Evolutionary conservation across 2,113 vertebrate species (phyloP), one percentile per base, ranked within the genome.

Genomic region (Ameiurus melas): DNA sequence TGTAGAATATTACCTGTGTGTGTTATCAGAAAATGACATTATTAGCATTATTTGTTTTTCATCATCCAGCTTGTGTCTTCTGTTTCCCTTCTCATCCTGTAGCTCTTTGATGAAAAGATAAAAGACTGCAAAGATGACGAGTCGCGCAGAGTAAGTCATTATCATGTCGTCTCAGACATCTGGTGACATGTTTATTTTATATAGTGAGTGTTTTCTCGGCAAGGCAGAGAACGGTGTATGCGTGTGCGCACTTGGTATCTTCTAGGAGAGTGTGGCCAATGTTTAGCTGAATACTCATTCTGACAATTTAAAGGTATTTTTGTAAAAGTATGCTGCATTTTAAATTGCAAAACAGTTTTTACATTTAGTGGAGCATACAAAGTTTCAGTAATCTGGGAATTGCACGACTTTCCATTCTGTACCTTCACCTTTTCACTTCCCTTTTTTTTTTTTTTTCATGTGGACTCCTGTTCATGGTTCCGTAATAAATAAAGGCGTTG

Each of bases 21-120:
- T 55, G 30, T 25, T 39, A 57, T 19, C 8, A 58, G 2, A 64
- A 22, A 47, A 25, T 22, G 51, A 13, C 17, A 2, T 20, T 36
- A 20, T 60, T 81, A 17, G 8, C 58, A 66, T 36, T 36, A 36
- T 81, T 55, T 84, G 27, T 83, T 55, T 62, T 77, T 51, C 17
- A n/a, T 78, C 30, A 58, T 17, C 22, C 8, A 19, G 4, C 0
- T 81, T 47, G 47, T 75, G 3, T 85, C 19, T 58, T 47, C 20
- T 87, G 16, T 57, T 5, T 33, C 33, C 75, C 1, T 62, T 71
- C 20, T 53, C 36, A 62, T 84, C 87, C 58, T 95, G 27, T 92
- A 99, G 98, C 95, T 99, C 89, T 99, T 99, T 94, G 98, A 99
- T 96, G 98, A 99, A 91, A 99, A 99, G 89, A 97, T 99, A 95